Evolutionary conservation across 2,888 invertebrate species (phyloP), one percentile per base, ranked within the genome.

Genomic region (Drosophila tripunctata): DNA sequence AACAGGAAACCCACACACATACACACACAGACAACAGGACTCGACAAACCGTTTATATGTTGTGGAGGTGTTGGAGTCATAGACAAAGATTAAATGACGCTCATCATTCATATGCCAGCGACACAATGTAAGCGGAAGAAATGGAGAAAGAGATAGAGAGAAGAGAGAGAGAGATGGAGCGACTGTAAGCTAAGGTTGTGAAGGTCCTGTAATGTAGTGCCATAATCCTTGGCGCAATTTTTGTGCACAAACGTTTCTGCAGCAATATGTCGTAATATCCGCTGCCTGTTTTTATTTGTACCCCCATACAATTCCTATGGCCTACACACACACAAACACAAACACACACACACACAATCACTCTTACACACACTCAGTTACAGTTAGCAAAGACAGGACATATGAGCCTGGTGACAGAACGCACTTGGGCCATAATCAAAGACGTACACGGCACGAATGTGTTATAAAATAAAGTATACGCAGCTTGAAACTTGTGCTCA

Each of bases 181-280:
- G 15, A 12, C 2, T 21, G 3, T 5, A 4, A 10, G 3, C 6
- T n/a, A 22, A 12, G 31, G 4, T 5, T 22, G 6, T 40, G 50
- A 55, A 67, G 52, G 67, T 74, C 60, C 75, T 85, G 64, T 81
- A 81, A 82, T 87, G 79, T 84, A 83, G 86, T 85, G 87, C 79
- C 68, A 79, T 87, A 83, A 85, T 84, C 88, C 86, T 67, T 68
- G 82, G 77, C 86, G 86, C 77, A 87, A 83, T 82, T 83, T 82
- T 67, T 79, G 83, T 75, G 72, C 60, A 64, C 61, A 74, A 73
- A 65, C 74, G 43, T 64, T n/a, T 72, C 52, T 64, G 57, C 35
- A 68, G 85, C 85, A 88, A 88, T 86, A 87, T 86, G 87, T 87
- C 74, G 88, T 82, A 79, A 88, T 88, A 86, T 85, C 87, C 88